phyloP scores from a whole-genome alignment of 2,797 vertebrate species.

The Holocentrus rufus region DNA sequence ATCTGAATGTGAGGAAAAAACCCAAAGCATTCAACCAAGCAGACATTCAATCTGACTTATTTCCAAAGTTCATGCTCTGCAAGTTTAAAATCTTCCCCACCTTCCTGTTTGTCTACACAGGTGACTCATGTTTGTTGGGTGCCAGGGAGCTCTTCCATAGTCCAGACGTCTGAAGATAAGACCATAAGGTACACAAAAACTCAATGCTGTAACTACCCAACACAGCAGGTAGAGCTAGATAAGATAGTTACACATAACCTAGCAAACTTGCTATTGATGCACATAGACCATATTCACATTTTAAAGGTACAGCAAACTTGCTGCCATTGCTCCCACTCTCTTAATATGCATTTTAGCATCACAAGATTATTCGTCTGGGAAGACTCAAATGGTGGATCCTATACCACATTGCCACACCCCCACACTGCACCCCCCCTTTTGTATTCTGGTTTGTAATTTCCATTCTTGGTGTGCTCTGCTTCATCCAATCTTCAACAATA shows the following conservation, averaged over 20 bases:
- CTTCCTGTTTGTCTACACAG: slow-evolving; percentile 74
- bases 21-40: slow-evolving; percentile 30
- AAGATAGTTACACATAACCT: not conserved
- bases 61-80: slow-evolving; percentile 13
- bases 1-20: slow-evolving; percentile 16
- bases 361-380: too few species aligned
- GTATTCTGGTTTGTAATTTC: too few species aligned
- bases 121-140: slow-evolving; percentile 98
- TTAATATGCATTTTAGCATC: too few species aligned
- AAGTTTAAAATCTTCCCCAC: slow-evolving; percentile 30
- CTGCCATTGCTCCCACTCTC: too few species aligned
- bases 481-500: too few species aligned
- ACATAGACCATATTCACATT: not conserved
- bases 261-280: not conserved
- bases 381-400: too few species aligned
- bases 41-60: slow-evolving; percentile 4
- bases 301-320: not conserved
- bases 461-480: too few species aligned
- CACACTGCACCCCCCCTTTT: too few species aligned
- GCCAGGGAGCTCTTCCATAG: slow-evolving; percentile 80
- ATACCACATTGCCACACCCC: too few species aligned
- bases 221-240: slow-evolving; percentile 8
- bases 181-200: slow-evolving; percentile 85
- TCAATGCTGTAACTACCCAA: not conserved
- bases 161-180: slow-evolving; percentile 95